Evolutionary conservation across 2,888 invertebrate genomes (phyloP), one percentile per base, ranked within the genome.

Genomic region (Hirtodrosophila duncani): DNA sequence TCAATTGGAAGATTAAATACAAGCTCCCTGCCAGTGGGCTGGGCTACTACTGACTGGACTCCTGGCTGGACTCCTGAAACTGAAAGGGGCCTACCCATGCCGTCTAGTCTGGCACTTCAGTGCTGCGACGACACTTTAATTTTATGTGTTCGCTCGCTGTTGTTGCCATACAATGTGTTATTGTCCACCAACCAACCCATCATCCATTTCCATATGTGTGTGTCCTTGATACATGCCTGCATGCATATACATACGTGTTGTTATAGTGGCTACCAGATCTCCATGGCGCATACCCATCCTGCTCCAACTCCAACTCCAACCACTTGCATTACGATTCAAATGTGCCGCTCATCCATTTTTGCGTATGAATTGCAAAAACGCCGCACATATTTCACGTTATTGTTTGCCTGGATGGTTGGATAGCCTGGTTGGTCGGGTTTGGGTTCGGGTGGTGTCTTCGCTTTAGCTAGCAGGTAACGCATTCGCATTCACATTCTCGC

Each of bases 1-100:
- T 77, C 77, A 75, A 77, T 77, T 79, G 77, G 79, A 77, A 77
- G 77, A 77, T 77, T 77, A 77, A 77, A 77, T 72, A 72, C 72
- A 65, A 63, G 31, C 41, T 56, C 37, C 49, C 41, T 23, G 3
- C 20, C 29, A 21, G 36, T 16, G 17, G 34, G 16, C n/a, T 9
- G 8, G 14, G 24, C 23, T 14, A 20, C 8, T 27, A 16, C 49
- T 49, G 42, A 41, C 42, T 43, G 20, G 36, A 23, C 2, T 8
- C 4, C 4, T 7, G 7, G 23, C 8, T 21, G n/a, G 30, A 31
- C 27, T 23, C 29, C 29, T 7, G 2, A 6, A 9, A 3, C 4
- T 8, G 24, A 2, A 4, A 10, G 29, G 5, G 0, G 10, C 16
- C 21, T n/a, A 29, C 29, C 38, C 33, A 20, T 8, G 11, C 18